Percentiles rank a stretch among this genome's conserved stretches.
Conservation (phyloP, 2,113 vertebrate species). For the Rissa tridactyla region DNA sequence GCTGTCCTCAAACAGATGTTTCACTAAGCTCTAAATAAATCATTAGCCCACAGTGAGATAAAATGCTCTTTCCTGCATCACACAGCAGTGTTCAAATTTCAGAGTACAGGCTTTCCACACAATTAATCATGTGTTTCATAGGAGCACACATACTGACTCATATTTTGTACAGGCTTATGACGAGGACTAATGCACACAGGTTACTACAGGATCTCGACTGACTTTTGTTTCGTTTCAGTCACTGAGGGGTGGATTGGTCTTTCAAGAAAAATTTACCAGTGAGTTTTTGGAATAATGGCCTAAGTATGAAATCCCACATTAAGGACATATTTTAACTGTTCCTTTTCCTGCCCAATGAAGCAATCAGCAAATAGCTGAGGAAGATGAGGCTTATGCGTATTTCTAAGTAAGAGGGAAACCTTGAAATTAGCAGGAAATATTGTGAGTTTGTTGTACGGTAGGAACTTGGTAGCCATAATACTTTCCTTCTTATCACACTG, state of each 20-base stretch:
- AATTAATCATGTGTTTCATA: not conserved
- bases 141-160: not conserved
- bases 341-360: not conserved
- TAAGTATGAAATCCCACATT: not conserved
- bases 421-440: not conserved
- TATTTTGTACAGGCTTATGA: not conserved
- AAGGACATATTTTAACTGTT: not conserved
- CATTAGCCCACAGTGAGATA: not conserved
- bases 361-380: not conserved
- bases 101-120: not conserved
- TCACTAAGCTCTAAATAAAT: constrained; percentile 10
- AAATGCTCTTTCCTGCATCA: not conserved
- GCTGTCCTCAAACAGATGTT: not conserved
- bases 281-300: not conserved
- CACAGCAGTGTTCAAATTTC: not conserved
- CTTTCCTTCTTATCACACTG: not conserved
- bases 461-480: not conserved
- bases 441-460: not conserved
- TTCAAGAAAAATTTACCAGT: not conserved
- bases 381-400: not conserved
- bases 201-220: not conserved
- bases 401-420: not conserved
- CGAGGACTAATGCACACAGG: not conserved
- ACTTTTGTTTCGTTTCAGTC: not conserved
- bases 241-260: not conserved